Conservation (phyloP, 2,113 vertebrate genomes). For the Fregetta grallaria region DNA sequence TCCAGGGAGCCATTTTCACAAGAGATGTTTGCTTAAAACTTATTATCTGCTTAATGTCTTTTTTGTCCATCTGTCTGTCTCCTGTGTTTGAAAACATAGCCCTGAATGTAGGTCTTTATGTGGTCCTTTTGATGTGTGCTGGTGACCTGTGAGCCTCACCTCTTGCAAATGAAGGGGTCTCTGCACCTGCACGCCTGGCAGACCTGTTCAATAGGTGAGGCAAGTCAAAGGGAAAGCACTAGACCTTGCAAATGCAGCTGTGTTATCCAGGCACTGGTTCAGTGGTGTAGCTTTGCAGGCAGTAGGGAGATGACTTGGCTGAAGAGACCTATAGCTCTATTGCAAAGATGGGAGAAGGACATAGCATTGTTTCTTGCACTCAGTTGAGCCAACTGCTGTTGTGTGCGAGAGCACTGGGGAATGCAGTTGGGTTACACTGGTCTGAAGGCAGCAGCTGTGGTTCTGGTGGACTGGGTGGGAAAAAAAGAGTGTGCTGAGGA, state of each 20-base stretch:
- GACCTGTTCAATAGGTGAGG: neutral
- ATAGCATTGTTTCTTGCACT: neutral
- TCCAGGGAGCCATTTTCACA: conserved; percentile 19
- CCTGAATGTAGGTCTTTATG: conserved; percentile 33
- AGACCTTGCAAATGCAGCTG: neutral
- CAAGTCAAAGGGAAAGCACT: neutral
- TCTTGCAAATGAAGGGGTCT: conserved; percentile 12
- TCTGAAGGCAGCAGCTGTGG: neutral
- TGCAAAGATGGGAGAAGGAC: neutral
- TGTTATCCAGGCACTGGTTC: neutral
- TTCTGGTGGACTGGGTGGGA: neutral
- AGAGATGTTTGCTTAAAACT: neutral
- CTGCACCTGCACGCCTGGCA: conserved; percentile 17
- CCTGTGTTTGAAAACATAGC: conserved; percentile 10
- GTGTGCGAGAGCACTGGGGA: neutral
- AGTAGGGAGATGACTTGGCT: neutral
- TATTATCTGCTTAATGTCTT: conserved; percentile 17
- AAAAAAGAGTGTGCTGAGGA: neutral
- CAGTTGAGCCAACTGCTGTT: neutral
- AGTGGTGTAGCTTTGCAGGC: neutral
- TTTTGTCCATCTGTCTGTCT: neutral
- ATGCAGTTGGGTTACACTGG: neutral
- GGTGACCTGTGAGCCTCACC: conserved; percentile 52
- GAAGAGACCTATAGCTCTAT: neutral
- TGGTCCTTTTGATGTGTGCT: conserved; percentile 43